Conservation (phyloP, 2,797 vertebrate genomes). For the Lacerta viridis region DNA sequence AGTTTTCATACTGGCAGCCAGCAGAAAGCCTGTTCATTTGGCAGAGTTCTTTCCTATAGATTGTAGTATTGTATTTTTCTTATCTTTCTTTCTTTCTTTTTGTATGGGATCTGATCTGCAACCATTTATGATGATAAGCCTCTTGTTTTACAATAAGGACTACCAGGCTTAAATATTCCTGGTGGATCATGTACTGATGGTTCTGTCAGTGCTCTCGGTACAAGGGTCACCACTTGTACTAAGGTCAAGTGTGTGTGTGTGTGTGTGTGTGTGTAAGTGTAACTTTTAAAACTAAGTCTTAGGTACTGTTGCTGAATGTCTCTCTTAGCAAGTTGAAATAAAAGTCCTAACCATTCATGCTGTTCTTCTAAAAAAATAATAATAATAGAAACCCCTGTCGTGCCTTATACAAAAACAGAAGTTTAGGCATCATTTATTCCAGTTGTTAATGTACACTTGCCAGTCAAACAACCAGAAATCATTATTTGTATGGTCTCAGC, state of each 20-base stretch:
- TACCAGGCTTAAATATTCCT: background rate
- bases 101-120: background rate
- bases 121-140: background rate
- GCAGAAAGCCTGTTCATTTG: background rate
- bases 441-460: background rate
- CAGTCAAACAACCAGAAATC: background rate
- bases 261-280: background rate
- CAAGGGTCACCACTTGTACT: background rate
- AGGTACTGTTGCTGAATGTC: background rate
- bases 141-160: background rate
- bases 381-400: background rate
- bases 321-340: background rate
- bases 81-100: background rate
- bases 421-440: background rate
- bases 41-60: fast-evolving
- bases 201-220: background rate
- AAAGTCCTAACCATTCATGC: background rate
- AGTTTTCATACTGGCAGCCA: fast-evolving
- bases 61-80: background rate
- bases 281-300: background rate
- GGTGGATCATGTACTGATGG: background rate
- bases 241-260: background rate
- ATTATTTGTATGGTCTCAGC: background rate
- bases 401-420: background rate
- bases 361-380: background rate